Conservation (phyloP, 2,888 invertebrate genomes). For the Corbicula japonica region DNA sequence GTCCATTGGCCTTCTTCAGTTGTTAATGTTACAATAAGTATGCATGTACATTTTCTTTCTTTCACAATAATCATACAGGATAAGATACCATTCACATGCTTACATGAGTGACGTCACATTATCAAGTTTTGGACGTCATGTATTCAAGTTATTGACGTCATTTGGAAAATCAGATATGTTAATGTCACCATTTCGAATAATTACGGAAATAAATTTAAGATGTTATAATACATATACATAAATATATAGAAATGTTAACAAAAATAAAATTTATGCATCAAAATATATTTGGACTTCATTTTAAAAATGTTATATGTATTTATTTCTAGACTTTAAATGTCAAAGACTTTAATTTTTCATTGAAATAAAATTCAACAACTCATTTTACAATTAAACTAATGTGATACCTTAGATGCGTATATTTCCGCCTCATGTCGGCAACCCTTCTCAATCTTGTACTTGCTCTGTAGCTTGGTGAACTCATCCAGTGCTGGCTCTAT, state of each 20-base stretch:
- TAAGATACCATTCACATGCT: no score
- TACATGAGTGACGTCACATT: no score
- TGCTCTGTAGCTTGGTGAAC: constrained; percentile 76
- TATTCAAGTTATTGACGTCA: no score
- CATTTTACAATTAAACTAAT: background rate
- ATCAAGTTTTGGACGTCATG: no score
- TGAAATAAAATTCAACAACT: background rate
- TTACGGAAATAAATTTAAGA: no score
- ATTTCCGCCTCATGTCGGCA: constrained; percentile 79
- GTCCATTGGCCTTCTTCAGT: no score
- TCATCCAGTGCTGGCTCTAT: constrained; percentile 78
- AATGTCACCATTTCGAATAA: no score
- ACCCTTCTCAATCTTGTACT: constrained; percentile 78
- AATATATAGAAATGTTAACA: background rate
- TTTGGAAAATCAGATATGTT: no score
- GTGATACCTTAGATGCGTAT: constrained; percentile 78
- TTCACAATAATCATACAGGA: no score
- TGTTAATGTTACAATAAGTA: no score
- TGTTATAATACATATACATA: background rate
- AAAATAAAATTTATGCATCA: background rate
- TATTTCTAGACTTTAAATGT: background rate
- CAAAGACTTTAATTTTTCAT: background rate
- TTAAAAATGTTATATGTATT: background rate
- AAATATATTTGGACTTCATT: background rate
- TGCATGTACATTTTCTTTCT: no score